Base-by-base conservation (phyloP, 2,888 invertebrate species). In the Polydrusus cervinus region DNA sequence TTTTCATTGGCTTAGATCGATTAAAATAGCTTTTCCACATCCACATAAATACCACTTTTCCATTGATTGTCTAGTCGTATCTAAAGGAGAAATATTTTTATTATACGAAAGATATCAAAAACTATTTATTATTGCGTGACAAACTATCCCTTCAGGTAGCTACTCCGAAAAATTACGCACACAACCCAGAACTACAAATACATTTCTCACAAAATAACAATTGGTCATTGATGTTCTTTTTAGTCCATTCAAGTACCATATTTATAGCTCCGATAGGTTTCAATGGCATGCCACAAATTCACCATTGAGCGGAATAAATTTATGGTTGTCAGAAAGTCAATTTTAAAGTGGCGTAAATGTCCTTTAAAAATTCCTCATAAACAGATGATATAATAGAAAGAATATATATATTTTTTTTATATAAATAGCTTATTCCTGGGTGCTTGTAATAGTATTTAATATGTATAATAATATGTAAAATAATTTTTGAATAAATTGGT, bases 201-300 rank as follows among this genome's bases (percentile, higher is more conserved):
- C 11, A 60, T 60, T 60, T 60, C 57, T 38, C 57, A 60, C 57
- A 60, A 38, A 38, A 53, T 53, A 60, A 60, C 57, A 60, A 60
- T 60, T 13, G 57, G 38, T 38, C 38, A 18, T 60, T 60, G 38
- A 60, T 18, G 57, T 60, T 38, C 51, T 66, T 51, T 66, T 18
- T 38, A 53, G 1, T 38, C 16, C 40, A 53, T 53, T 66, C 34
- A 53, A 40, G n/a, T 8, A 16, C 11, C 53, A 38, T 51, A 66
- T 66, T 66, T 66, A 66, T 66, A 40, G 53, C 53, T 53, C 53
- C 40, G 34, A 34, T 53, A 18, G 66, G 18, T 66, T 38, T 53
- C 8, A 66, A 51, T 20, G 25, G 51, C 53, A 16, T 66, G 38
- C 38, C 38, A 60, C 57, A 38, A 18, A 60, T 16, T 38, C 2